Base-by-base conservation (phyloP, 2,113 vertebrate species). In the Dinomys branickii region DNA sequence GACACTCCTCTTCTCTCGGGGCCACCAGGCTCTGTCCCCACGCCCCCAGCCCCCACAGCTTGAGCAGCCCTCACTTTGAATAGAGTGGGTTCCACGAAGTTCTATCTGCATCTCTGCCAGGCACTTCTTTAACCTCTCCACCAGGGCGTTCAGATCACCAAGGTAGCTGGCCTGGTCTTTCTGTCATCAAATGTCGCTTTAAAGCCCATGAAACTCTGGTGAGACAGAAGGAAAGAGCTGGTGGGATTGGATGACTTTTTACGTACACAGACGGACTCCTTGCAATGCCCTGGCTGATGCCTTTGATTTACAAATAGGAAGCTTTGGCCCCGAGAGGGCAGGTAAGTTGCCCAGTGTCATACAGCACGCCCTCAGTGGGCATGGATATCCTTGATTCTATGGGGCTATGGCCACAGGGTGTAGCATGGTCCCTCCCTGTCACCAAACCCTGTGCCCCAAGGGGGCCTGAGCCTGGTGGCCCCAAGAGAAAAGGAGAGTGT, bases 91-190 rank as follows among this genome's bases (percentile, higher is more conserved):
- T 24, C 8, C 50, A 41, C 19, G 9, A 8, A 12, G 16, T 20
- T 17, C 38, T 47, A 12, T 30, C 67, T 24, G 44, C 1, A 28
- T 2, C 28, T 44, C 59, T 30, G 5, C 47, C 47, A 9, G 52
- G 19, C 41, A 41, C 61, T 10, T 65, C 47, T 33, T 84, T 44
- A 59, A 9, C 0, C 33, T 5, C 10, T 7, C 69, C 78, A 24
- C 59, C 1, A 41, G 77, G 50, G 84, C 69, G 7, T 22, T 28
- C n/a, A 44, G 59, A 14, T n/a, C 24, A 7, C 4, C 0, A 9
- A 3, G 4, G 0, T 8, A 20, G 13, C n/a, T 30, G 0, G 2
- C 50, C 2, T 7, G 3, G 12, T 4, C 77, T 75, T 75, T 56
- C 77, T 67, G 20, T 16, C 1, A 0, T 20, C 38, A 13, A 3